These are phyloP conservation scores for Megaustenia siamemsis DNA, from an alignment of 2,888 invertebrate species.

Conservation along the genomic window DNA sequence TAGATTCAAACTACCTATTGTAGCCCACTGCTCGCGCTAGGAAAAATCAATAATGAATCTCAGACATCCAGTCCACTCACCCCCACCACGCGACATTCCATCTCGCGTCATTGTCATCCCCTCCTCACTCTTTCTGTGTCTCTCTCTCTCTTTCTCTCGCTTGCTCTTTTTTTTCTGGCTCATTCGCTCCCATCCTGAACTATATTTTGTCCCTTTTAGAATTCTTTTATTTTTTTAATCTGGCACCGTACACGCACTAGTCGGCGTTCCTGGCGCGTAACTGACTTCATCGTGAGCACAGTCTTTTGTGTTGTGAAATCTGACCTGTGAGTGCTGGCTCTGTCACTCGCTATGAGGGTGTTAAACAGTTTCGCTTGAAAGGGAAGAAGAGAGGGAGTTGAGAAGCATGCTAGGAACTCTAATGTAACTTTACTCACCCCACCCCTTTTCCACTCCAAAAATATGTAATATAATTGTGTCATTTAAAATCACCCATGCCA, in stretches of 20 bases:
- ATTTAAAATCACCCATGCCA: no score
- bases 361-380: no score
- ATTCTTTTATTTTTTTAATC: no score
- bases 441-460: not conserved
- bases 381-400: no score
- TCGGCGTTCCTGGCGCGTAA: not conserved
- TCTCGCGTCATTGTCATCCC: not conserved
- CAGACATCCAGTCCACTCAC: constrained; percentile 32
- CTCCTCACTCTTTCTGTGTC: not conserved
- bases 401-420: no score
- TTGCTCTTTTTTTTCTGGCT: not conserved
- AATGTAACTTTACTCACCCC: not conserved
- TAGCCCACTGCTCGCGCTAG: constrained; percentile 29
- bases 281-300: not conserved
- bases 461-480: no score
- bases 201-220: not conserved
- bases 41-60: constrained; percentile 45
- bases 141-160: not conserved
- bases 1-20: constrained; percentile 4
- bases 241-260: not conserved
- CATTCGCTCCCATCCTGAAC: not conserved
- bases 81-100: constrained; percentile 25
- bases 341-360: no score
- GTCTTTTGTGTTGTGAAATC: not conserved
- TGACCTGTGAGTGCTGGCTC: not conserved